Percentiles rank a stretch among this genome's conserved stretches.
Conservation (phyloP, 2,888 invertebrate species). For the Rhagonycha fulva region DNA sequence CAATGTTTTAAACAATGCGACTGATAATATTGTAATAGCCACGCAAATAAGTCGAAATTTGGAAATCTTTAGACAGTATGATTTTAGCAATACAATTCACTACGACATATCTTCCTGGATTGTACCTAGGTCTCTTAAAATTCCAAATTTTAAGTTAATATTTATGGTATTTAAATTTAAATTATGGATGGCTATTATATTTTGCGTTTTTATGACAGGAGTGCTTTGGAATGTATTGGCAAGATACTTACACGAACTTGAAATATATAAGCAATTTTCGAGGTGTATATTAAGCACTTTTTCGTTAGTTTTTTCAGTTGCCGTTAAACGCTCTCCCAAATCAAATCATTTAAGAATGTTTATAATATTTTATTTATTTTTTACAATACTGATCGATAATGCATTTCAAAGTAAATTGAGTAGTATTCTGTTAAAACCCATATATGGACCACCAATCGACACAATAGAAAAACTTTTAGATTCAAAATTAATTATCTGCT, state of each 20-base stretch:
- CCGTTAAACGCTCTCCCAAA: background rate
- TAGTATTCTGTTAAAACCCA: background rate
- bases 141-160: background rate
- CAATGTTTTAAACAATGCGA: background rate
- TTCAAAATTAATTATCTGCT: background rate
- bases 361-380: background rate
- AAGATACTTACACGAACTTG: background rate
- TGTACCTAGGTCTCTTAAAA: background rate
- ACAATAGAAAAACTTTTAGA: conserved; percentile 1
- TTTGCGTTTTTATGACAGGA: background rate
- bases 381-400: background rate
- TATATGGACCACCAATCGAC: background rate
- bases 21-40: background rate
- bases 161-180: background rate
- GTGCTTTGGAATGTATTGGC: background rate
- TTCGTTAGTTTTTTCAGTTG: background rate
- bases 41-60: background rate
- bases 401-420: background rate
- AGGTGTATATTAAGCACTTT: background rate
- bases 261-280: background rate
- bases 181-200: background rate
- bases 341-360: background rate
- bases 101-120: background rate
- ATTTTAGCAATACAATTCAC: background rate
- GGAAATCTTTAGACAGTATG: background rate